phyloP scores from a whole-genome alignment of 2,888 invertebrate species.

The Ganaspis brasiliensis region DNA sequence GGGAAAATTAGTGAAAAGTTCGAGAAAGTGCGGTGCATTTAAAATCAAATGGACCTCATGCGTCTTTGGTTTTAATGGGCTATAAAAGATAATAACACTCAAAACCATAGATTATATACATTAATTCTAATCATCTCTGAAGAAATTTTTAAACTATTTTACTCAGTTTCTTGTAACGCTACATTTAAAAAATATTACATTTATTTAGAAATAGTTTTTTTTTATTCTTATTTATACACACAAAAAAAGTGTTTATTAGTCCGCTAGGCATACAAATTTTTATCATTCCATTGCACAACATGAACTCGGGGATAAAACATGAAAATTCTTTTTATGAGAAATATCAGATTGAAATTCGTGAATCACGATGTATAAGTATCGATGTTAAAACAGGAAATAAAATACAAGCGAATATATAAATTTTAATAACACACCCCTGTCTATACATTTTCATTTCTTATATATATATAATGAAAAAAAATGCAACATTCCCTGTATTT shows the following conservation, averaged over 20 bases:
- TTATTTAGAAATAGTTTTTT: background rate
- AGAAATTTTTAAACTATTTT: background rate
- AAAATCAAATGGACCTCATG: background rate
- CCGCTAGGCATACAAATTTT: no score
- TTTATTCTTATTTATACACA: background rate
- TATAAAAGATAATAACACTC: background rate
- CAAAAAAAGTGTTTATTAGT: no score
- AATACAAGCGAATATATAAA: background rate
- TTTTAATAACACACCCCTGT: background rate
- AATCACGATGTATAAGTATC: background rate
- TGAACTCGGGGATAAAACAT: background rate
- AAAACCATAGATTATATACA: slow-evolving; percentile 7
- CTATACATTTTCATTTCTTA: background rate
- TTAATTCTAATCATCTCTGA: slow-evolving; percentile 2
- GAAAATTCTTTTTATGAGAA: background rate
- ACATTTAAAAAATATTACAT: slow-evolving; percentile 6
- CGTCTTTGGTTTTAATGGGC: background rate
- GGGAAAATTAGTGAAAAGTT: slow-evolving; percentile 8
- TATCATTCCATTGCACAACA: no score
- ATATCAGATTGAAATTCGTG: background rate
- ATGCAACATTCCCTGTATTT: background rate
- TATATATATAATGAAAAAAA: no score
- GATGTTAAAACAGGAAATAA: background rate
- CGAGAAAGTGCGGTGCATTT: background rate
- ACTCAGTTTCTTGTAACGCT: background rate